Evolutionary conservation across 2,888 invertebrate species (phyloP).

Genomic region (Cryptus armator): DNA sequence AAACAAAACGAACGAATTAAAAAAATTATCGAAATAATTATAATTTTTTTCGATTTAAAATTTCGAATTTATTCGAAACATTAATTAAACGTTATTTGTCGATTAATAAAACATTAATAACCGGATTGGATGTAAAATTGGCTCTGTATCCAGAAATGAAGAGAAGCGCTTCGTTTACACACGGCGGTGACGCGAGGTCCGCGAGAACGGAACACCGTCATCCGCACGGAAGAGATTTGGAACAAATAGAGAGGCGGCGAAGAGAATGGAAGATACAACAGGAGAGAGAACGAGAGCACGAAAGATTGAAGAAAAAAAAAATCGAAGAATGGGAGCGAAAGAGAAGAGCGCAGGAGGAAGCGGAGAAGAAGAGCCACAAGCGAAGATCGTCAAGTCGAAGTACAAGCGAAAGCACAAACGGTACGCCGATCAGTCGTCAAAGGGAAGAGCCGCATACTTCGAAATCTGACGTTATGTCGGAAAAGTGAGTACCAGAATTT

Average conservation of each 20-base stretch:
- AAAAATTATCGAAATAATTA: no score
- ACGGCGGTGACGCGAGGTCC: slow-evolving; percentile 17
- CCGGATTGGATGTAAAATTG: not conserved
- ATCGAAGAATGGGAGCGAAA: slow-evolving; percentile 74
- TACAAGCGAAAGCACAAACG: slow-evolving; percentile 42
- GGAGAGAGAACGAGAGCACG: slow-evolving; percentile 72
- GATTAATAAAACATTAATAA: no score
- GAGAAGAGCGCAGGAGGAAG: slow-evolving; percentile 62
- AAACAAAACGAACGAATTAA: no score
- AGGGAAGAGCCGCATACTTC: slow-evolving; percentile 21
- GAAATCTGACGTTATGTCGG: slow-evolving; percentile 67
- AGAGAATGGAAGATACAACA: slow-evolving; percentile 75
- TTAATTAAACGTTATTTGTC: no score
- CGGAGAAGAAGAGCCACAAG: slow-evolving; percentile 36
- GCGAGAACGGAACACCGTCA: slow-evolving; percentile 35
- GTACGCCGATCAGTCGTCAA: slow-evolving; percentile 19
- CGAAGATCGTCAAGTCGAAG: slow-evolving; percentile 66
- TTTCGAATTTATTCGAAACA: not conserved
- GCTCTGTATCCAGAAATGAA: slow-evolving; percentile 36
- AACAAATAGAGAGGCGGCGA: slow-evolving; percentile 72
- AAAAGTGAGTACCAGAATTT: slow-evolving; percentile 61
- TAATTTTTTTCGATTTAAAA: not conserved
- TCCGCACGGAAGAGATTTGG: slow-evolving; percentile 66
- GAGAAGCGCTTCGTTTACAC: slow-evolving; percentile 12
- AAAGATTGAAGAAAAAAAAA: slow-evolving; percentile 73